Evolutionary conservation across 2,797 vertebrate species (phyloP).

Genomic region (Neosalanx taihuensis): DNA sequence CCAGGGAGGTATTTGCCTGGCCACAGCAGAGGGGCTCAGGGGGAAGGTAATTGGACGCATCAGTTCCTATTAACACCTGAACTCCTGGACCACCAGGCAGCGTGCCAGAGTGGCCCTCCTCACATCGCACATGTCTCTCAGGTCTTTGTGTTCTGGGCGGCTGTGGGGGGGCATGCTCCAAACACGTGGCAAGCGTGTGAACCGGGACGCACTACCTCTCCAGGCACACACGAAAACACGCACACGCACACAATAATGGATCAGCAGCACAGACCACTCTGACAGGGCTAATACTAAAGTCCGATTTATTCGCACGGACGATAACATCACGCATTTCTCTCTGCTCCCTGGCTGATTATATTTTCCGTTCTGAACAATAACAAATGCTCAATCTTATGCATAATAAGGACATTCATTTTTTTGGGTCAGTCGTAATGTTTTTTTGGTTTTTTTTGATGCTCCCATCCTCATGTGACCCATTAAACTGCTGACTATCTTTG

Average conservation of each 20-base stretch:
- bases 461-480: constrained; percentile 4
- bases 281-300: neutral
- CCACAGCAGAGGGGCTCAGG: constrained; percentile 27
- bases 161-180: constrained; percentile 15
- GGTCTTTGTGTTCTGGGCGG: constrained; percentile 50
- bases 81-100: constrained; percentile 40
- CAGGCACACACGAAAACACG: neutral
- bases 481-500: neutral
- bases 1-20: constrained; percentile 24
- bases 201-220: neutral
- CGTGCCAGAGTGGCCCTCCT: neutral
- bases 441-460: neutral
- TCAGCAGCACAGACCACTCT: neutral
- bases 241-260: neutral
- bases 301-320: neutral
- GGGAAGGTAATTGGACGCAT: constrained; percentile 62
- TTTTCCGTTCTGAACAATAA: neutral
- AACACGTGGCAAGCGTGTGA: constrained; percentile 11
- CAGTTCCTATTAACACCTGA: constrained; percentile 65
- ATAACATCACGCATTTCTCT: constrained; percentile 5
- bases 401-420: too few relatives aligned
- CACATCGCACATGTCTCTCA: constrained; percentile 21
- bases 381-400: too few relatives aligned
- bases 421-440: too few relatives aligned
- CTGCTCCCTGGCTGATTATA: neutral